phyloP scores from a whole-genome alignment of 2,888 invertebrate genomes.

The Sisyra nigra region DNA sequence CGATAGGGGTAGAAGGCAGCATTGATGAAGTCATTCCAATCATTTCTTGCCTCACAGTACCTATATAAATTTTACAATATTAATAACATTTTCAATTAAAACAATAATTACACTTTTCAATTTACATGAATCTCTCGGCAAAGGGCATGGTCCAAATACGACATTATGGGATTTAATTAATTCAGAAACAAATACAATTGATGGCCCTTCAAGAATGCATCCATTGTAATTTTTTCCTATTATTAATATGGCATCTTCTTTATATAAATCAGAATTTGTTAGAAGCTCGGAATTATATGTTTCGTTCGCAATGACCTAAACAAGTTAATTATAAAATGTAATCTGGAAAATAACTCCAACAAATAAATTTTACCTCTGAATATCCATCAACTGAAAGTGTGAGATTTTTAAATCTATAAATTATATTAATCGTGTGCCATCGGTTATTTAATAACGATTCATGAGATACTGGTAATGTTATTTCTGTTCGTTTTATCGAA shows the following conservation, averaged over 20 bases:
- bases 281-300: conserved; percentile 62
- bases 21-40: not conserved
- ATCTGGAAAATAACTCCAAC: conserved; percentile 4
- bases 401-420: conserved; percentile 41
- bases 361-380: conserved; percentile 3
- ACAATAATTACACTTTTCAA: too few species aligned
- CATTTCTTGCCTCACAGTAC: conserved; percentile 4
- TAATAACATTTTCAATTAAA: conserved; percentile 6
- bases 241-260: conserved; percentile 53
- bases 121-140: conserved; percentile 55
- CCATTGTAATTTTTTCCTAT: conserved; percentile 71
- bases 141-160: conserved; percentile 58
- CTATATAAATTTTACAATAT: conserved; percentile 1
- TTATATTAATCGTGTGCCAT: conserved; percentile 62
- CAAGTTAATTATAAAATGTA: conserved; percentile 11
- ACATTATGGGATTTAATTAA: conserved; percentile 49
- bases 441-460: conserved; percentile 50
- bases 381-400: conserved; percentile 32
- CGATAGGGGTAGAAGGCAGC: not conserved
- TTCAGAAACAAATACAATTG: conserved; percentile 55
- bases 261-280: conserved; percentile 51
- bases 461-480: not conserved
- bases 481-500: conserved; percentile 15
- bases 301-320: conserved; percentile 58
- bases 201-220: conserved; percentile 76